A percentile compares a stretch with the other conserved stretches of the same genome.
Conservation (phyloP, 2,113 vertebrate genomes). For the Pithys albifrons region DNA sequence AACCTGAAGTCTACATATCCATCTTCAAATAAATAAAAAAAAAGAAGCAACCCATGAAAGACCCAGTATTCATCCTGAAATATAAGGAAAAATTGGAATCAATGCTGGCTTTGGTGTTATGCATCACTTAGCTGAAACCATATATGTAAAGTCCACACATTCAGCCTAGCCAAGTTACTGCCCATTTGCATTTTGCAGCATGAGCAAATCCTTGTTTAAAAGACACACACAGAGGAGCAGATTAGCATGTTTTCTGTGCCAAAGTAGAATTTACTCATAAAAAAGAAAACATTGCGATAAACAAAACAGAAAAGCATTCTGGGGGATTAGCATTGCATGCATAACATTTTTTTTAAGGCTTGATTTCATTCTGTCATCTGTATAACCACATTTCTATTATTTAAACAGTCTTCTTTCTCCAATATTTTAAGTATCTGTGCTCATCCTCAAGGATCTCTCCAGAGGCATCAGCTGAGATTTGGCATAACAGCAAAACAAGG, state of each 20-base stretch:
- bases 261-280: neutral
- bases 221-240: neutral
- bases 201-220: neutral
- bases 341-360: neutral
- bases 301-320: neutral
- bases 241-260: neutral
- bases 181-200: neutral
- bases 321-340: neutral
- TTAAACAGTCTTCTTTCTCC: neutral
- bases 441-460: neutral
- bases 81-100: neutral
- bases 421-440: neutral
- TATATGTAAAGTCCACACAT: neutral
- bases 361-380: neutral
- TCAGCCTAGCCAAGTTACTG: neutral
- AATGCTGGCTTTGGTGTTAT: neutral
- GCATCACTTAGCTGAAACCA: neutral
- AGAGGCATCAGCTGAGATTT: neutral
- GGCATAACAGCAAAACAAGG: constrained; percentile 26
- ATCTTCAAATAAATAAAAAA: neutral
- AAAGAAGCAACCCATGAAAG: neutral
- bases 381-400: neutral
- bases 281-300: neutral
- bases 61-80: neutral
- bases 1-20: neutral